Conservation (phyloP, 1,140 invertebrate genomes). For the Drosophila lini region DNA sequence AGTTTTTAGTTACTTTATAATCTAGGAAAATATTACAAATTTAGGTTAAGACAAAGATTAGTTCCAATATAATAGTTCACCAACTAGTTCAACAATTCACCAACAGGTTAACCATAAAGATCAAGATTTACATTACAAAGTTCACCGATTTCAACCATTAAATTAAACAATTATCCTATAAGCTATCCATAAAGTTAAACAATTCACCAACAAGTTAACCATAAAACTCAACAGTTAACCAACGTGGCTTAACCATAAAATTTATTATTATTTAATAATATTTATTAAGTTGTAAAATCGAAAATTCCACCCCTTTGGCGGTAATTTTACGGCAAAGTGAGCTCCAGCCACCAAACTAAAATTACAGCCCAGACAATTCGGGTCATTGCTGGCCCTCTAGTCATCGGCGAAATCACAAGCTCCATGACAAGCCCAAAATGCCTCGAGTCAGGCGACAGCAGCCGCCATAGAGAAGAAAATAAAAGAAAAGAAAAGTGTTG, state of each 20-base stretch:
- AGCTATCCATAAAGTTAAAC: neutral
- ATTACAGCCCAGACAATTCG: conserved; percentile 15
- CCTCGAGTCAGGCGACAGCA: conserved; percentile 24
- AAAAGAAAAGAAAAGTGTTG: conserved; percentile 30
- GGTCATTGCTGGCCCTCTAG: conserved; percentile 33
- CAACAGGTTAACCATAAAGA: neutral
- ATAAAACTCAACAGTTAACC: neutral
- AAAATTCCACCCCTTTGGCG: neutral
- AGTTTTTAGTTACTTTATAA: neutral
- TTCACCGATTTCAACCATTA: neutral
- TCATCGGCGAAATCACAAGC: conserved; percentile 27
- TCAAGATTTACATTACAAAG: neutral
- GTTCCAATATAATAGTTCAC: neutral
- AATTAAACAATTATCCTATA: neutral
- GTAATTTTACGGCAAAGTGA: conserved; percentile 14
- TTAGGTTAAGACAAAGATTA: neutral
- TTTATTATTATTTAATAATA: conserved; percentile 16
- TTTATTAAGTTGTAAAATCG: conserved; percentile 29
- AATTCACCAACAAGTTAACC: neutral
- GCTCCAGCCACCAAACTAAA: conserved; percentile 11
- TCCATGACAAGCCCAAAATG: conserved; percentile 46
- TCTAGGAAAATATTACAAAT: no score
- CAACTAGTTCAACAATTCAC: neutral
- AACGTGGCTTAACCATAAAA: neutral
- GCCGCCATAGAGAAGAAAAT: conserved; percentile 9